phyloP scores from a whole-genome alignment of 2,113 vertebrate genomes.

The Hyperopisus bebe region DNA sequence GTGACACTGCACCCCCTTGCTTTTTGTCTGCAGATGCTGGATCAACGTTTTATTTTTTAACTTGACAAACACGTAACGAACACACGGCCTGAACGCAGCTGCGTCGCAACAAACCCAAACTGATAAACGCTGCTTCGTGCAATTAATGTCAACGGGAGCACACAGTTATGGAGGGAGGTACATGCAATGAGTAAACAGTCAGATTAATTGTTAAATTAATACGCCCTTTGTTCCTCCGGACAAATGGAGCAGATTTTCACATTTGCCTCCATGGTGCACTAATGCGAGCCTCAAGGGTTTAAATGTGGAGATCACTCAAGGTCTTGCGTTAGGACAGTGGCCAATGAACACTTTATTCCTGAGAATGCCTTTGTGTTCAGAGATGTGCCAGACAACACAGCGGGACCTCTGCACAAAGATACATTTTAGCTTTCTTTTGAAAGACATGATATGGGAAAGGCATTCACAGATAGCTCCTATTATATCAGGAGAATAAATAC shows the following conservation, averaged over 20 bases:
- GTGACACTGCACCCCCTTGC: not conserved
- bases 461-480: not conserved
- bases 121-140: not conserved
- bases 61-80: not conserved
- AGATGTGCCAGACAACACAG: conserved; percentile 9
- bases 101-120: not conserved
- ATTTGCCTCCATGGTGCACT: not conserved
- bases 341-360: conserved; percentile 18
- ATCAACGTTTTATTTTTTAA: not conserved
- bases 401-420: not conserved
- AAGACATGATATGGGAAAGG: not conserved
- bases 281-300: conserved; percentile 9
- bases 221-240: not conserved
- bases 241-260: not conserved
- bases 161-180: not conserved
- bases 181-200: not conserved
- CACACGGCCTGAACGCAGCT: not conserved
- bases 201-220: conserved; percentile 1
- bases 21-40: not conserved
- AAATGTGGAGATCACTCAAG: conserved; percentile 11
- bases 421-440: conserved; percentile 5
- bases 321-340: not conserved
- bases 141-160: not conserved
- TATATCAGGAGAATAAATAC: not conserved
- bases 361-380: conserved; percentile 6